Evolutionary conservation across 30 jellyfish, hydroid and myxozoan species (phyloP), one percentile per base, ranked within the genome.

Genomic region (Catostylus mosaicus): DNA sequence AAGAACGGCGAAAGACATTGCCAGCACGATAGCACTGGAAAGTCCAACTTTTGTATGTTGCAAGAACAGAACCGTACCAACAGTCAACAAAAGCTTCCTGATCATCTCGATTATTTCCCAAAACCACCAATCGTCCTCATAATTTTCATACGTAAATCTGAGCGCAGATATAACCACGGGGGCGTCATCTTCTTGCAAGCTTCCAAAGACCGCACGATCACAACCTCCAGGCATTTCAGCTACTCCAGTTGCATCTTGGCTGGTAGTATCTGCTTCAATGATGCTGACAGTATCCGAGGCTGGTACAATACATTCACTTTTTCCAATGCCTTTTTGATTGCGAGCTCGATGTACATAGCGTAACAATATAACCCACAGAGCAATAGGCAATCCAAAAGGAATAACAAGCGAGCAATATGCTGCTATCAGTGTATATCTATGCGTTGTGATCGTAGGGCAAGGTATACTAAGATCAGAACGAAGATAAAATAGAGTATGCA

Each of bases 81-180:
- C 78, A 0, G 93, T 82, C 82, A 46, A 40, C 5, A 82, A 12
- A 12, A 82, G 75, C 77, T 82, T 82, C 12, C 93, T 32, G 1
- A 69, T 35, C 86, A 82, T 30, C 48, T 82, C 93, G 4, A 82
- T 63, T 30, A 54, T 65, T 29, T 77, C 93, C 93, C 93, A 82
- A 31, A 20, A 82, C 86, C 93, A 54, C 63, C 64, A 64, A 1
- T 61, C 29, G 7, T 20, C 50, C 31, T 50, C 38, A 37, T 82
- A 82, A 37, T 82, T 82, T 40, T 82, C 93, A 45, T 67, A 82
- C 0, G 74, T 23, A 33, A 82, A 82, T 73, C 36, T 68, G 48
- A 70, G 37, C 8, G 86, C 86, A 24, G 14, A 6, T 20, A 23
- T n/a, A 14, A 34, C 40, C 19, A 52, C 61, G 3, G 85, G 24